phyloP scores from a whole-genome alignment of 2,113 vertebrate species.

The Phylloscopus trochilus region DNA sequence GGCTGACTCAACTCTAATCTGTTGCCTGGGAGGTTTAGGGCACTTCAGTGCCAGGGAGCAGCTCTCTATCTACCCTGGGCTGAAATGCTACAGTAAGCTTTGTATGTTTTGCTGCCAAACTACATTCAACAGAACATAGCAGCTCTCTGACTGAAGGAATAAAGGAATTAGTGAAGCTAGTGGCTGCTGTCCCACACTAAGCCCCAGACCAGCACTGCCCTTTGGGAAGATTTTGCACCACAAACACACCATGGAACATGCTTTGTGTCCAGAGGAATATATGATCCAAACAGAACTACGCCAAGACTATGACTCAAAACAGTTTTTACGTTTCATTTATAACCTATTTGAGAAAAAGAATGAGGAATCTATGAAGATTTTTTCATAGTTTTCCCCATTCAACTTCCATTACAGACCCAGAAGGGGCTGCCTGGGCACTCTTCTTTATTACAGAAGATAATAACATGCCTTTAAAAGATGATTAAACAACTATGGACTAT shows the following conservation, averaged over 20 bases:
- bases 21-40: background rate
- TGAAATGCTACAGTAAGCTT: background rate
- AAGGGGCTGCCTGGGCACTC: background rate
- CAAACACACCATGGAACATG: background rate
- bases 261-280: background rate
- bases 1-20: background rate
- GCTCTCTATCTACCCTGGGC: background rate
- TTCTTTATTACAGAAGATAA: background rate
- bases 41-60: background rate
- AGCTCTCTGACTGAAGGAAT: background rate
- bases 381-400: background rate
- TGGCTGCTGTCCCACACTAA: background rate
- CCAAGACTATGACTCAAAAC: background rate
- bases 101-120: background rate
- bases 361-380: background rate
- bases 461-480: background rate
- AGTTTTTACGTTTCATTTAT: background rate
- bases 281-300: background rate
- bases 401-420: background rate
- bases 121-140: background rate
- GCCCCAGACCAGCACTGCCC: background rate
- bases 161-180: background rate
- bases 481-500: background rate
- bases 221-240: background rate
- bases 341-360: background rate